These are phyloP conservation scores for Tetramorium simillimum DNA, from an alignment of 1,140 invertebrate genomes.

Conservation along the genomic window DNA sequence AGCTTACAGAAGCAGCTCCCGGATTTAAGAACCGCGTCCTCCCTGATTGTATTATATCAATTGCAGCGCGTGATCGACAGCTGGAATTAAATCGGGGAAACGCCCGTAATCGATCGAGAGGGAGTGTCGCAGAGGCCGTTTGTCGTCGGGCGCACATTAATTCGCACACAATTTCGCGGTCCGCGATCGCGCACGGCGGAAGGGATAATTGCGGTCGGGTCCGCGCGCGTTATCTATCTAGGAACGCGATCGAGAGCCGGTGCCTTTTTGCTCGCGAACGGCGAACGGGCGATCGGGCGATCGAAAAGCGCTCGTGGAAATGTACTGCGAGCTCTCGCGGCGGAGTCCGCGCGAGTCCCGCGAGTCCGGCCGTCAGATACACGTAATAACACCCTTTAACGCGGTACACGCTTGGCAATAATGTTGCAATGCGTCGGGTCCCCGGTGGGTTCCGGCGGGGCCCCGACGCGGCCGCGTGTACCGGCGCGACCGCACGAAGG, in stretches of 20 bases:
- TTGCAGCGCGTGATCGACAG: conserved; percentile 20
- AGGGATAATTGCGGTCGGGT: conserved; percentile 55
- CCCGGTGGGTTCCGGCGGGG: neutral
- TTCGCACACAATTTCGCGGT: conserved; percentile 57
- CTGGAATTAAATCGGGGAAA: conserved; percentile 47
- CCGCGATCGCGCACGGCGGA: conserved; percentile 33
- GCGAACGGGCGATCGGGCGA: conserved; percentile 9
- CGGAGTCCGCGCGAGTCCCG: conserved; percentile 51
- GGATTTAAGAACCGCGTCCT: conserved; percentile 29
- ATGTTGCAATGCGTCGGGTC: conserved; percentile 61
- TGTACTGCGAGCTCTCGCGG: conserved; percentile 35
- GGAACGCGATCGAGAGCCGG: conserved; percentile 60
- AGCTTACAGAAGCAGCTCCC: conserved; percentile 35
- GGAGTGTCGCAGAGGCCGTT: neutral
- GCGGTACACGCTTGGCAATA: conserved; percentile 62
- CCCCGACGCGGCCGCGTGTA: neutral
- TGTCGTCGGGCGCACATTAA: conserved; percentile 49
- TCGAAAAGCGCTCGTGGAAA: conserved; percentile 66
- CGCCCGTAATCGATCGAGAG: conserved; percentile 17
- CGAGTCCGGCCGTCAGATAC: conserved; percentile 66
- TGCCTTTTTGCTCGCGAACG: conserved; percentile 62
- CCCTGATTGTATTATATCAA: conserved; percentile 47
- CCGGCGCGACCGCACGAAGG: conserved; percentile 27
- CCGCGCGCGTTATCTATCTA: conserved; percentile 69
- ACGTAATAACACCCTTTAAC: conserved; percentile 80